Conservation (phyloP, 2,113 vertebrate species). For the Carettochelys insculpta region DNA sequence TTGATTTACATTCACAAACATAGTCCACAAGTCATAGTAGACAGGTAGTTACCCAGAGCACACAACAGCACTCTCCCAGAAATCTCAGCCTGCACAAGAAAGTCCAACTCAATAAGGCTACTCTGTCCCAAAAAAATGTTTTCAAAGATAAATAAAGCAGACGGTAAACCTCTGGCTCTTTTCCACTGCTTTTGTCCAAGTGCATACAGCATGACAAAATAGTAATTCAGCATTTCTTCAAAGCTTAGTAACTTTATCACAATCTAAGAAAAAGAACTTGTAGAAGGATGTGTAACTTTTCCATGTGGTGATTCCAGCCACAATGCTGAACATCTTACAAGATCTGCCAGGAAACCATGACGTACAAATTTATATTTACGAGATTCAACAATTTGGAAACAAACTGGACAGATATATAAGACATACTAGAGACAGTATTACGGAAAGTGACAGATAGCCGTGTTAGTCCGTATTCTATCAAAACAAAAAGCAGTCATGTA, state of each 20-base stretch:
- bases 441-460: no score
- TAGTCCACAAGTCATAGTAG: background rate
- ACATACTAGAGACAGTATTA: background rate
- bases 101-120: background rate
- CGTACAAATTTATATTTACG: background rate
- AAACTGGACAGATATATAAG: background rate
- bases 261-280: background rate
- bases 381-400: background rate
- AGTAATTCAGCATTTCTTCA: background rate
- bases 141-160: background rate
- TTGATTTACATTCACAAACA: background rate
- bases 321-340: background rate
- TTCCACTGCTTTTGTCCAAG: background rate
- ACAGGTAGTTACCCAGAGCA: background rate
- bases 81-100: background rate
- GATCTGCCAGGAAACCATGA: background rate
- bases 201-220: background rate
- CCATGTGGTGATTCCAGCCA: background rate
- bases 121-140: background rate
- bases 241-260: background rate
- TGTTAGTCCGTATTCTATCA: no score
- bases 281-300: background rate
- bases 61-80: background rate
- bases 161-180: background rate
- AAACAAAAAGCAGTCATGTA: no score